Evolutionary conservation across 2,113 vertebrate genomes (phyloP).

Genomic region (Dipodomys ordii): DNA sequence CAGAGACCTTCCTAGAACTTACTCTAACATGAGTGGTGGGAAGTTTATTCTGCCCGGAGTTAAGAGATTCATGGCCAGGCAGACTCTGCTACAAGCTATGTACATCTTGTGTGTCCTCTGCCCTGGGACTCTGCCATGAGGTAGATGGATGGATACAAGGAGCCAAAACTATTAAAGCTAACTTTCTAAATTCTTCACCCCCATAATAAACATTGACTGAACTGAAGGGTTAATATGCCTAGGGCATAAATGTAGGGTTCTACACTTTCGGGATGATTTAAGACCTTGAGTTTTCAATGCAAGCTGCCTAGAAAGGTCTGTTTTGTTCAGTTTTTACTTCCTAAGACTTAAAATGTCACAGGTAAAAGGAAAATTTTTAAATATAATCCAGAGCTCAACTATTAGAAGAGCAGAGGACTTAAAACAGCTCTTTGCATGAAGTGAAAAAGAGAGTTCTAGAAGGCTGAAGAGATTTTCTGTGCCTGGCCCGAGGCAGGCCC

Average conservation of each 20-base stretch:
- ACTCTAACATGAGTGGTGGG: neutral
- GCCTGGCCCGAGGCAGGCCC: neutral
- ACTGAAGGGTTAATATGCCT: neutral
- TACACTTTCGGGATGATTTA: neutral
- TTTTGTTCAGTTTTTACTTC: constrained; percentile 46
- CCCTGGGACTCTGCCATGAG: neutral
- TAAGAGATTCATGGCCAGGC: neutral
- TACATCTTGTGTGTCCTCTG: neutral
- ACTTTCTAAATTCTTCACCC: neutral
- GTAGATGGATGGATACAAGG: neutral
- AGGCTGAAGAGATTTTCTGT: neutral
- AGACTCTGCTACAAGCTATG: neutral
- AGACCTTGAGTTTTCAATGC: constrained; percentile 32
- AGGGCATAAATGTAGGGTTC: neutral
- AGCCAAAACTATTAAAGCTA: neutral
- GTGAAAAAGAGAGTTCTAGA: neutral
- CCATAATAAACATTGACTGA: neutral
- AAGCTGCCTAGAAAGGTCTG: constrained; percentile 34
- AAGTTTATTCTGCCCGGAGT: neutral
- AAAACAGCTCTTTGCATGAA: neutral
- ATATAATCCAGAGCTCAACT: constrained; percentile 26
- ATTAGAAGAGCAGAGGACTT: neutral
- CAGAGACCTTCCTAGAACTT: neutral
- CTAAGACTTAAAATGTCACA: neutral
- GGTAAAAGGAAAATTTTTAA: neutral